Conservation (phyloP, 2,888 invertebrate species). For the Ormyrus thymus region DNA sequence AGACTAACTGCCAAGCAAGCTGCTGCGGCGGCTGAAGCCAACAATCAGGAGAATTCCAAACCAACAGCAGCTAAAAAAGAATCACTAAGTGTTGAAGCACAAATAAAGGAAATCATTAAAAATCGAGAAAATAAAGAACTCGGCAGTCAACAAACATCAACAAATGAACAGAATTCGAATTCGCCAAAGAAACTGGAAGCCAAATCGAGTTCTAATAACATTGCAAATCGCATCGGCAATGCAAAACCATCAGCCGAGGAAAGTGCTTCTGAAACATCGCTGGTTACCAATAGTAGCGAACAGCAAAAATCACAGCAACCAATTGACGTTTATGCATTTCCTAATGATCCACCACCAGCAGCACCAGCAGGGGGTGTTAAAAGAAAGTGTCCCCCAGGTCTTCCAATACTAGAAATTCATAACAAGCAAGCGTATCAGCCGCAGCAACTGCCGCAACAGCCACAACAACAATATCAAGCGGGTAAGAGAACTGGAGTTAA, state of each 20-base stretch:
- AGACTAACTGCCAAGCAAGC: slow-evolving; percentile 80
- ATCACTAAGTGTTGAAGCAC: slow-evolving; percentile 32
- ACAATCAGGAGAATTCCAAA: neutral
- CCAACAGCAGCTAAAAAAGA: neutral
- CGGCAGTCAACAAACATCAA: neutral
- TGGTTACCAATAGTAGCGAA: slow-evolving; percentile 1
- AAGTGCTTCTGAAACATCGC: neutral
- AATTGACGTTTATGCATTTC: slow-evolving; percentile 67
- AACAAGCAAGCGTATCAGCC: slow-evolving; percentile 51
- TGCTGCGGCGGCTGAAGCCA: neutral
- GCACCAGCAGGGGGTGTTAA: slow-evolving; percentile 67
- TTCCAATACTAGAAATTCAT: slow-evolving; percentile 65
- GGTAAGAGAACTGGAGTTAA: slow-evolving; percentile 48
- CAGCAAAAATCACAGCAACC: slow-evolving; percentile 35
- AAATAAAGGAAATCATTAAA: slow-evolving; percentile 24
- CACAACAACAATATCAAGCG: slow-evolving; percentile 42
- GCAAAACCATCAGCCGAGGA: slow-evolving; percentile 26
- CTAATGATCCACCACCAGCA: slow-evolving; percentile 62
- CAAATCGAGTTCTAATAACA: slow-evolving; percentile 40
- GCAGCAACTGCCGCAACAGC: no score
- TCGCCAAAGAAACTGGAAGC: neutral
- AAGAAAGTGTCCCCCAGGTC: slow-evolving; percentile 68
- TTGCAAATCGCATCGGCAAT: slow-evolving; percentile 34
- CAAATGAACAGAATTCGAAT: neutral
- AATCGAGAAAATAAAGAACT: neutral